Base-by-base conservation (phyloP, 1,140 invertebrate species). In the Tetramorium simillimum region DNA sequence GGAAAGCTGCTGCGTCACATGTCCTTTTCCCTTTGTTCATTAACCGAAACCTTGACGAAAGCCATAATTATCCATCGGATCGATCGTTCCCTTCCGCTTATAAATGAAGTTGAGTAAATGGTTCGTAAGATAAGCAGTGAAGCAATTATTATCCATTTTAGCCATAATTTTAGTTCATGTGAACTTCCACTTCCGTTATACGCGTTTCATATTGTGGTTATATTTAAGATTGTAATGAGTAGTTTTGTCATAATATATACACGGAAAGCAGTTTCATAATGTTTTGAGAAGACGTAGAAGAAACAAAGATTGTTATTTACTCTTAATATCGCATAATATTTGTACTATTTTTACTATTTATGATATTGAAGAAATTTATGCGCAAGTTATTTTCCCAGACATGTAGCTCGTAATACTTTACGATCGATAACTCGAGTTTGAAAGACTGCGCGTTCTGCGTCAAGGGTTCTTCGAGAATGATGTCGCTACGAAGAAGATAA, bases 371-470 rank as follows among this genome's bases (percentile, higher is more conserved):
- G 40, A 73, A 60, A 72, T 82, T 82, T 56, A 82, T 73, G 69
- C 40, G 46, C 40, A 60, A 73, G 40, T 73, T 69, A 73, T 84
- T 73, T 84, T 84, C 24, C 9, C 14, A 46, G 40, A 84, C 69
- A 75, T 73, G 67, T 60, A 60, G 51, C 80, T 46, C 51, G 51
- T 72, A 72, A 73, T 72, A 60, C 24, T 84, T 75, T 60, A 73
- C 53, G 53, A 84, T 84, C 69, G 80, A 84, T 73, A 60, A 73
- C 69, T 62, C 80, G 53, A 84, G 80, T 60, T 84, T 73, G 69
- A 73, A 84, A 84, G 80, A 84, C 24, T 73, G 40, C 40, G 37
- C 67, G 80, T 84, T 49, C 14, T 37, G 53, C 46, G 24, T 60
- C 51, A 49, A 60, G 69, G 24, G n/a, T 84, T 84, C 69, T 33